These are phyloP conservation scores for Ptychobarbus kaznakovi DNA, from an alignment of 2,797 vertebrate species.

Conservation along the genomic window DNA sequence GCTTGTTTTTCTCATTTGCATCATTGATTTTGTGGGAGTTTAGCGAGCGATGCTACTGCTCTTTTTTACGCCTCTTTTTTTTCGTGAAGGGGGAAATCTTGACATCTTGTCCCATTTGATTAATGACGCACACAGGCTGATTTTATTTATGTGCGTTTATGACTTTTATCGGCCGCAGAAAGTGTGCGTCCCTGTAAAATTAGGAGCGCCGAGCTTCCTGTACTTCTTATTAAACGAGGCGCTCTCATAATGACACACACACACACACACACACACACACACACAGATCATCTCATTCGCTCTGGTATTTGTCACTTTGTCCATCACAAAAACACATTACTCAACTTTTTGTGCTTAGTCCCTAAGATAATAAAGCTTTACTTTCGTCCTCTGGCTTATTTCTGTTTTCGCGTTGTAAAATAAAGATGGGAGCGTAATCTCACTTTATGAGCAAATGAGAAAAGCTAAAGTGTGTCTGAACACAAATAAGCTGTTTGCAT, in stretches of 20 bases:
- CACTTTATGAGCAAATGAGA: slow-evolving; percentile 35
- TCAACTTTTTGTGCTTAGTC: slow-evolving; percentile 54
- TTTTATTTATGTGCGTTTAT: slow-evolving; percentile 91
- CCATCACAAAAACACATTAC: slow-evolving; percentile 60
- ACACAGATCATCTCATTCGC: slow-evolving; percentile 58
- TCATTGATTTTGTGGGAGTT: slow-evolving; percentile 96
- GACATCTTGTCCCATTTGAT: slow-evolving; percentile 82
- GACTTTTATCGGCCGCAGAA: slow-evolving; percentile 78
- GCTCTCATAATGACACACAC: slow-evolving; percentile 58
- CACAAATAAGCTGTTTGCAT: slow-evolving; percentile 57
- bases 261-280: slow-evolving; percentile 50
- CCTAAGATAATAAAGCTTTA: slow-evolving; percentile 54
- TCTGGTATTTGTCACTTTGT: slow-evolving; percentile 64
- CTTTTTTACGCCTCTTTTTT: slow-evolving; percentile 46
- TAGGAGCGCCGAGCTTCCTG: slow-evolving; percentile 41
- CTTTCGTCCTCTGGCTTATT: slow-evolving; percentile 47
- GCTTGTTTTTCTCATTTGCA: slow-evolving; percentile 99
- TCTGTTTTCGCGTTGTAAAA: slow-evolving; percentile 53
- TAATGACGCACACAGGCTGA: slow-evolving; percentile 82
- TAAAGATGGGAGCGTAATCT: slow-evolving; percentile 50
- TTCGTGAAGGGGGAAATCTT: slow-evolving; percentile 68
- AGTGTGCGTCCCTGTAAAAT: slow-evolving; percentile 67
- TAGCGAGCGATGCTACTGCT: slow-evolving; percentile 88
- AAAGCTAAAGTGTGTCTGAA: slow-evolving; percentile 46
- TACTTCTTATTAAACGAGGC: slow-evolving; percentile 64